Evolutionary conservation across 2,888 invertebrate species (phyloP).

Genomic region (Drosophila infuscata): DNA sequence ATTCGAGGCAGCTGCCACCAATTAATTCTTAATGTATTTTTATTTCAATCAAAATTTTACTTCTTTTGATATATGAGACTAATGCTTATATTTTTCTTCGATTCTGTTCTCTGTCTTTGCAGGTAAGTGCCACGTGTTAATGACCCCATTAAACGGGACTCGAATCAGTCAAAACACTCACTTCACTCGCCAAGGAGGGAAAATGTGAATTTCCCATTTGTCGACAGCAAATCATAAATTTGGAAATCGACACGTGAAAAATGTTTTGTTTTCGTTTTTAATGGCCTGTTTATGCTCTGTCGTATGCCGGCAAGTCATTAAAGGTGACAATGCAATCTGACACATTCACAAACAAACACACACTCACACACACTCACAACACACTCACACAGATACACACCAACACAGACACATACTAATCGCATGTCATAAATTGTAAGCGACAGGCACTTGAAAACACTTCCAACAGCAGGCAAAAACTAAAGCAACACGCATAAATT

Average conservation of each 20-base stretch:
- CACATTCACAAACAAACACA: constrained; percentile 31
- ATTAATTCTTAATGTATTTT: not conserved
- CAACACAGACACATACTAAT: constrained; percentile 39
- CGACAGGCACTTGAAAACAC: constrained; percentile 64
- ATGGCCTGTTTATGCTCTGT: constrained; percentile 75
- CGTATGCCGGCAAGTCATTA: constrained; percentile 69
- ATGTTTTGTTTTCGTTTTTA: constrained; percentile 51
- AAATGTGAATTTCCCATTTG: constrained; percentile 17
- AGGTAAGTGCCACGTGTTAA: constrained; percentile 64
- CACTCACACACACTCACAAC: constrained; percentile 6
- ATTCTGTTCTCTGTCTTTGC: constrained; percentile 34
- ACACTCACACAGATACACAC: constrained; percentile 17
- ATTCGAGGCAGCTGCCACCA: not conserved
- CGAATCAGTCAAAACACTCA: constrained; percentile 36
- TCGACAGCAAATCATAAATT: constrained; percentile 54
- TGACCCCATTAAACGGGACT: constrained; percentile 15
- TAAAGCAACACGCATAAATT: constrained; percentile 56
- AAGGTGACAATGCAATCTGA: constrained; percentile 75
- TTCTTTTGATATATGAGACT: constrained; percentile 7
- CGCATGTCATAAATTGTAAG: constrained; percentile 68
- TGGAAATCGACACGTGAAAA: constrained; percentile 63
- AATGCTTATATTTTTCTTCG: constrained; percentile 13
- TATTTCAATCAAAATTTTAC: not conserved
- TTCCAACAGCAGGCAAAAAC: constrained; percentile 47
- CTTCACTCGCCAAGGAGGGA: not conserved